These are phyloP conservation scores for Asteroscopus sphinx DNA, from an alignment of 2,888 invertebrate genomes.

Conservation along the genomic window DNA sequence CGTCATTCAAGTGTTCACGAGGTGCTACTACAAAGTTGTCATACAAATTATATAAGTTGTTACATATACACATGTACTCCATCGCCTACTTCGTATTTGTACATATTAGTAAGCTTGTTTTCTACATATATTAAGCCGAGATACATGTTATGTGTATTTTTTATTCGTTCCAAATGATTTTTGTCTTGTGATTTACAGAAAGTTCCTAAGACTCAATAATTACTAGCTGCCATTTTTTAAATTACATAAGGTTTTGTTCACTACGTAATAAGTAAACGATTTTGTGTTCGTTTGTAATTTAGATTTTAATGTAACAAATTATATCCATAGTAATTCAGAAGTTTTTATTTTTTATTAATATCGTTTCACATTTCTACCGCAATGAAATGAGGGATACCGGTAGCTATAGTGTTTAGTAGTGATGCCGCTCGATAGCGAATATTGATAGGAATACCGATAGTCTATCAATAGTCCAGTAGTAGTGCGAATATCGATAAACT, in stretches of 20 bases:
- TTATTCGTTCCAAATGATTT: constrained; percentile 53
- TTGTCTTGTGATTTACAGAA: constrained; percentile 79
- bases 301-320: constrained; percentile 59
- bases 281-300: constrained; percentile 72
- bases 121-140: constrained; percentile 14
- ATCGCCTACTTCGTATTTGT: constrained; percentile 46
- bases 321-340: constrained; percentile 48
- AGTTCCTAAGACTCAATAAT: constrained; percentile 85
- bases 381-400: constrained; percentile 43
- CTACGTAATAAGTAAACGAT: constrained; percentile 63
- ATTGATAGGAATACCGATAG: no score
- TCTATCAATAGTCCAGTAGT: no score
- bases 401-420: constrained; percentile 66
- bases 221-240: constrained; percentile 81
- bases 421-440: no score
- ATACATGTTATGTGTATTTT: constrained; percentile 20
- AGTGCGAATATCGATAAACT: no score
- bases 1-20: constrained; percentile 65
- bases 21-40: constrained; percentile 63
- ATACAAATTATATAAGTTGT: constrained; percentile 50
- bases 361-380: constrained; percentile 44
- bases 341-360: constrained; percentile 32
- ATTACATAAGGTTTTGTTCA: constrained; percentile 66
- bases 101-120: constrained; percentile 35
- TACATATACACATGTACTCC: constrained; percentile 45